phyloP scores from a whole-genome alignment of 2,113 vertebrate species.

The Polyodon spathula region DNA sequence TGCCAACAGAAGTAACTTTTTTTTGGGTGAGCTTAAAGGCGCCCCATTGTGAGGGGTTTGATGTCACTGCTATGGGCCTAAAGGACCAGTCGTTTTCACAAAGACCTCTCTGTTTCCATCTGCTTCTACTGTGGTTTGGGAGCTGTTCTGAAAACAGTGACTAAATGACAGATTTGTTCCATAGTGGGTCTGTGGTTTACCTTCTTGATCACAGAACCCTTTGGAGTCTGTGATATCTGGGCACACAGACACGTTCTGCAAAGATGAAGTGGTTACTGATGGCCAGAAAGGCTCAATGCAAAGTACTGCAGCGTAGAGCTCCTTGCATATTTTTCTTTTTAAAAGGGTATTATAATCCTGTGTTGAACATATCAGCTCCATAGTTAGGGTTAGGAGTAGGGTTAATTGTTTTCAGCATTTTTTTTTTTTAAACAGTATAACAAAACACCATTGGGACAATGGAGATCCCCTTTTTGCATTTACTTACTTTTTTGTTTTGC shows the following conservation, averaged over 20 bases:
- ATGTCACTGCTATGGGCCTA: conserved; percentile 8
- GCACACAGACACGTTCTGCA: conserved; percentile 9
- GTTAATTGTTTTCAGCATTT: too few relatives aligned
- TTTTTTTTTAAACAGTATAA: too few relatives aligned
- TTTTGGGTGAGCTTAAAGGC: background rate
- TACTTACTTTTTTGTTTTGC: too few relatives aligned
- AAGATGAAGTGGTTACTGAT: too few relatives aligned
- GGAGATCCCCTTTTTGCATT: too few relatives aligned
- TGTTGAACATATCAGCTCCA: too few relatives aligned
- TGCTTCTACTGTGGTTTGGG: background rate
- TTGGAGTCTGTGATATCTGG: conserved; percentile 6
- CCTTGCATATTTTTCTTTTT: too few relatives aligned
- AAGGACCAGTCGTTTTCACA: conserved; percentile 19
- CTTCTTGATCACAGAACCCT: background rate
- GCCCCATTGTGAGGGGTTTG: conserved; percentile 3
- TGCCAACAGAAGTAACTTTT: background rate
- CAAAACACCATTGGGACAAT: too few relatives aligned
- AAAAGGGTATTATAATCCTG: too few relatives aligned
- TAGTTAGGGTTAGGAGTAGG: too few relatives aligned
- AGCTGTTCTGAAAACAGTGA: background rate
- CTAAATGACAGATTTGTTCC: conserved; percentile 14
- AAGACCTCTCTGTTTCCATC: conserved; percentile 33
- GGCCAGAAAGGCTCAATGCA: too few relatives aligned
- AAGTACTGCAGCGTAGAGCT: too few relatives aligned
- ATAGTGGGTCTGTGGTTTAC: conserved; percentile 1